Evolutionary conservation across 2,797 vertebrate species (phyloP), one percentile per base, ranked within the genome.

Genomic region (Sebastes minor): DNA sequence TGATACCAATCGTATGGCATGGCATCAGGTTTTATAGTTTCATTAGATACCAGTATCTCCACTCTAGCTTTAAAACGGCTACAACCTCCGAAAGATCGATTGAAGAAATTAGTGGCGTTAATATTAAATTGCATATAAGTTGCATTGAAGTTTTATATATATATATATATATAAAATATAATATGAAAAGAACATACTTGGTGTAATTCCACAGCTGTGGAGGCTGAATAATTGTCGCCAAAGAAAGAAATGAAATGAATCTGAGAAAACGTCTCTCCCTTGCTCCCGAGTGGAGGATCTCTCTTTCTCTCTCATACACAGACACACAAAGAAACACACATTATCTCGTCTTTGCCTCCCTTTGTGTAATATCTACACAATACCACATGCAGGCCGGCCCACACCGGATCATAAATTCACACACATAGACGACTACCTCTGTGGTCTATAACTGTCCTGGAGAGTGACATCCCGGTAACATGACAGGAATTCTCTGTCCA

Each of bases 401-500:
- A 81, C 74, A 82, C 73, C 25, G 18, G 7, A 63, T 62, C 63
- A 64, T 49, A 60, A 33, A 74, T 60, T 35, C 67, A 68, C 65
- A 74, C 38, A 52, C 59, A 72, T 14, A 32, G 16, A 67, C 23
- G 8, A 10, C 32, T 70, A 12, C 67, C 35, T 79, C 55, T 72
- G 76, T 61, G 59, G 72, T 70, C 66, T 56, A 23, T 27, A 76
- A 68, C 86, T 84, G 73, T 73, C 82, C 66, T 14, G 10, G 59
- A 82, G 74, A 63, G 56, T 81, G 74, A 88, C 79, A 88, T 59
- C 61, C 77, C 55, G 52, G 79, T 67, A 78, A 87, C 81, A 91
- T 87, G 80, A 84, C 46, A 88, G 46, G 65, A 84, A 90, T 90
- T 84, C 64, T 87, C 56, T 82, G 87, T 86, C 84, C 80, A 90